These are phyloP conservation scores for Sympetrum striolatum DNA, from an alignment of 2,888 invertebrate genomes.

Conservation along the genomic window DNA sequence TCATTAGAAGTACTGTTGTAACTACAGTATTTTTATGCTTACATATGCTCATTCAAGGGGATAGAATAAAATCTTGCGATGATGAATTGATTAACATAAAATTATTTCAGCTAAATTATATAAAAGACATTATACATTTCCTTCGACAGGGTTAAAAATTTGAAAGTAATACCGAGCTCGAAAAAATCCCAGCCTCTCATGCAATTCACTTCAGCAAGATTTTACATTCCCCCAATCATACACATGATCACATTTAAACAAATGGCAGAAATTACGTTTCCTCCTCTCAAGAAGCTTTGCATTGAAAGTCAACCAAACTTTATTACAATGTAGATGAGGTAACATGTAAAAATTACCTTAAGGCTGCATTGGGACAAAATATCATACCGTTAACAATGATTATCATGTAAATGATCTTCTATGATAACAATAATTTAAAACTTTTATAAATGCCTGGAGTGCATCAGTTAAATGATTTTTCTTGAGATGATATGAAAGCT, in stretches of 20 bases:
- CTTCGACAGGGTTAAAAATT: too few species aligned
- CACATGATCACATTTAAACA: background rate
- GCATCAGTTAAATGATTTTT: background rate
- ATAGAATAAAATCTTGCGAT: too few species aligned
- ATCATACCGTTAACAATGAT: background rate
- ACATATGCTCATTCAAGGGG: too few species aligned
- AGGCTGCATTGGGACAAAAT: background rate
- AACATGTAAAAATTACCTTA: background rate
- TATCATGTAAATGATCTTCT: background rate
- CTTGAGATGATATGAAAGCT: background rate
- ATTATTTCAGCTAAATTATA: too few species aligned
- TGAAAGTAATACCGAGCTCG: too few species aligned
- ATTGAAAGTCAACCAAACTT: background rate
- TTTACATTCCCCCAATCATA: background rate
- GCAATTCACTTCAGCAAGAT: background rate
- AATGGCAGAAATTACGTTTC: too few species aligned
- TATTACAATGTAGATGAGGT: background rate
- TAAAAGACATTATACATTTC: too few species aligned
- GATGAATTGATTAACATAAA: too few species aligned
- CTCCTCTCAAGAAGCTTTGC: background rate
- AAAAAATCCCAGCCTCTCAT: too few species aligned
- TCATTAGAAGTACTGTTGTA: too few species aligned
- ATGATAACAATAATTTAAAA: background rate
- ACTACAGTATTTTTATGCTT: too few species aligned
- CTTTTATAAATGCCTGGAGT: constrained; percentile 11